Evolutionary conservation across 30 jellyfish, hydroid and myxozoan species (phyloP).

Genomic region (Morbakka virulenta): DNA sequence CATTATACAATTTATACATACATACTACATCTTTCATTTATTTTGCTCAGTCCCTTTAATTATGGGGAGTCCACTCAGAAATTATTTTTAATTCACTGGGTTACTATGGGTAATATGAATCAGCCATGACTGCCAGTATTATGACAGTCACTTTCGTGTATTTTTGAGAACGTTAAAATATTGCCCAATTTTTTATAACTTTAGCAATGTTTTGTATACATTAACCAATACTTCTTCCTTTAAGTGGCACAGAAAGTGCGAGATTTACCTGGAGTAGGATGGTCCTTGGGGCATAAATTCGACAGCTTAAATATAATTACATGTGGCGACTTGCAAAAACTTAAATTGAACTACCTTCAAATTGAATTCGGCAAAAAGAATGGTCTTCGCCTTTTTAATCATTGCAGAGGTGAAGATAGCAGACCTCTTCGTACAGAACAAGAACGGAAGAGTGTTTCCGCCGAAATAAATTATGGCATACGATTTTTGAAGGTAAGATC

Average conservation of each 20-base stretch:
- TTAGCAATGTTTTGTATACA: too few relatives aligned
- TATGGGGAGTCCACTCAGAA: too few relatives aligned
- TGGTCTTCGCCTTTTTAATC: slow-evolving; percentile 67
- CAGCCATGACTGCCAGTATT: too few relatives aligned
- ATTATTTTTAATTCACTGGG: too few relatives aligned
- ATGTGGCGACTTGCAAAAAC: slow-evolving; percentile 63
- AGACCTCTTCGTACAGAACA: slow-evolving; percentile 64
- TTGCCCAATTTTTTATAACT: too few relatives aligned
- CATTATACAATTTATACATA: too few relatives aligned
- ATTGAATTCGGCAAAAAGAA: slow-evolving; percentile 80
- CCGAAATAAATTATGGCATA: slow-evolving; percentile 93
- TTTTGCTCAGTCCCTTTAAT: too few relatives aligned
- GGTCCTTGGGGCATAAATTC: slow-evolving; percentile 54
- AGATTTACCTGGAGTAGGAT: slow-evolving; percentile 92
- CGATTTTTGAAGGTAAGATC: slow-evolving; percentile 71
- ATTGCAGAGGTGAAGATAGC: slow-evolving; percentile 85
- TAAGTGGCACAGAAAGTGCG: slow-evolving; percentile 66
- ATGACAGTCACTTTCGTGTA: too few relatives aligned
- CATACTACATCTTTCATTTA: too few relatives aligned
- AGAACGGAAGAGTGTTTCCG: slow-evolving; percentile 93
- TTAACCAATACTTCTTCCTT: not conserved
- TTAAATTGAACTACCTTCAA: slow-evolving; percentile 48
- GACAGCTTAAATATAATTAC: slow-evolving; percentile 41
- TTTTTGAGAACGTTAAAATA: too few relatives aligned
- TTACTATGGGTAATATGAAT: too few relatives aligned